phyloP scores from a whole-genome alignment of 2,113 vertebrate genomes.

The Okapia johnstoni region DNA sequence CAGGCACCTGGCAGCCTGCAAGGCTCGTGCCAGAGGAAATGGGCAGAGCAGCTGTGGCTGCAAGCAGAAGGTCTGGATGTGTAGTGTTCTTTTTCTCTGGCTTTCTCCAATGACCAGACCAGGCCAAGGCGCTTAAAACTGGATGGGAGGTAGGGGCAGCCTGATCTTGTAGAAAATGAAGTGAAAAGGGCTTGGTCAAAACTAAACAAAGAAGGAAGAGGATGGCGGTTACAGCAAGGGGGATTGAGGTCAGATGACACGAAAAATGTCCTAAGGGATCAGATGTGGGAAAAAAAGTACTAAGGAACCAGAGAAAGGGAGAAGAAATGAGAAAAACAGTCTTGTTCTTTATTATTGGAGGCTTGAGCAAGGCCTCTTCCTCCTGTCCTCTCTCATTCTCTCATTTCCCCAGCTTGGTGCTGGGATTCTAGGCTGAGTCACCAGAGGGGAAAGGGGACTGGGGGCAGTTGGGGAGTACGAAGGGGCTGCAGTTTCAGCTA shows the following conservation, averaged over 20 bases:
- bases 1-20: neutral
- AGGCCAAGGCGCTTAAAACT: neutral
- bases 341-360: neutral
- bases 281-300: neutral
- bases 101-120: neutral
- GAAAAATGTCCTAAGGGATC: neutral
- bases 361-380: neutral
- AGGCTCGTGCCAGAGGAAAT: neutral
- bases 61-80: neutral
- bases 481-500: neutral
- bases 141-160: neutral
- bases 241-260: neutral
- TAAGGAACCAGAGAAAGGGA: neutral
- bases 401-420: neutral
- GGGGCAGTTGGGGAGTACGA: neutral
- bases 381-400: neutral
- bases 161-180: neutral
- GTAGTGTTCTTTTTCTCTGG: neutral
- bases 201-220: neutral
- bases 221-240: neutral
- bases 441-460: conserved; percentile 34
- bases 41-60: neutral
- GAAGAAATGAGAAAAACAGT: neutral
- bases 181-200: neutral
- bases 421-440: conserved; percentile 59